These are phyloP conservation scores for Melinaea menophilus DNA, from an alignment of 2,888 invertebrate species.

Conservation along the genomic window DNA sequence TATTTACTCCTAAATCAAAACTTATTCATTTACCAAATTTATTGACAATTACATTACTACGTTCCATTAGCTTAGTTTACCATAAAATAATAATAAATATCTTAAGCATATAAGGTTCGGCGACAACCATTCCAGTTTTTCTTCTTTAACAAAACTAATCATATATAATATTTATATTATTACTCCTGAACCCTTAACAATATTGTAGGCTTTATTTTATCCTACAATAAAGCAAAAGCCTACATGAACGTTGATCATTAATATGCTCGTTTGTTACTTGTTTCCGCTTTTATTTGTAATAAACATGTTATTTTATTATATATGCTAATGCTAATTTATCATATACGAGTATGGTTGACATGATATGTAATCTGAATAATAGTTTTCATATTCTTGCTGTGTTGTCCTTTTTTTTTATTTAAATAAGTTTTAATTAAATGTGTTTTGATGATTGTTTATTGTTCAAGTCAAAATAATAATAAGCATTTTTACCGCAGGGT, in stretches of 20 bases:
- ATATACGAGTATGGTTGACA: not conserved
- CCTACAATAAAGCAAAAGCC: constrained; percentile 65
- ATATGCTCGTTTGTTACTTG: constrained; percentile 52
- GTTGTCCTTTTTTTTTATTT: too few species aligned
- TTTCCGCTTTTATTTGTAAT: constrained; percentile 58
- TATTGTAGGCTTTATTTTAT: constrained; percentile 53
- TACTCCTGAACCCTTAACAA: constrained; percentile 16
- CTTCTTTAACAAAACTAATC: too few species aligned
- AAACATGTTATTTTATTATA: constrained; percentile 60
- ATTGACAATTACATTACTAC: not conserved
- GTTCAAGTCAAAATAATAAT: too few species aligned
- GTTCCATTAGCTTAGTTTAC: not conserved
- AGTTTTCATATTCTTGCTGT: too few species aligned
- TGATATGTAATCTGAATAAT: constrained; percentile 10
- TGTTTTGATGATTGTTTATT: too few species aligned
- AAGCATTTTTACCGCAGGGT: too few species aligned
- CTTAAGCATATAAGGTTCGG: not conserved
- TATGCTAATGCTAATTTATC: constrained; percentile 25
- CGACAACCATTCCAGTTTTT: too few species aligned
- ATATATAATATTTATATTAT: too few species aligned
- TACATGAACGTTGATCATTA: constrained; percentile 42
- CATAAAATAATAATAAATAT: not conserved
- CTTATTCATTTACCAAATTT: too few species aligned
- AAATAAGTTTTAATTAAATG: too few species aligned
- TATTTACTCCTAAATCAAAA: too few species aligned